A percentile compares a stretch with the other conserved stretches of the same genome.
These are phyloP conservation scores for Columba livia DNA, from an alignment of 2,113 vertebrate genomes.

Conservation along the genomic window DNA sequence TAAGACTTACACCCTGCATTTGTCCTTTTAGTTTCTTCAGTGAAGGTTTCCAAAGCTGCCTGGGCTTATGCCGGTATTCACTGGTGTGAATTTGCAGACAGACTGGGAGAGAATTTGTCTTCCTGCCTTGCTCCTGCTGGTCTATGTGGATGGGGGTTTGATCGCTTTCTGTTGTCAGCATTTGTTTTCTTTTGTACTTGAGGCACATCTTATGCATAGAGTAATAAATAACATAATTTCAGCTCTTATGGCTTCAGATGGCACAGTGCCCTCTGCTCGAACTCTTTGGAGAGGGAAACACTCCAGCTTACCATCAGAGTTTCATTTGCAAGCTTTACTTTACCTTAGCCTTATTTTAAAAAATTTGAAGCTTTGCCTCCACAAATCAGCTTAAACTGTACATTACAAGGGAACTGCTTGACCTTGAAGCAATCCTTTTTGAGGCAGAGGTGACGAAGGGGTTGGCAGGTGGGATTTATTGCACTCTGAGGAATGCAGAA, in stretches of 20 bases:
- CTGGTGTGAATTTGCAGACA: background rate
- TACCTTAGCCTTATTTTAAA: constrained; percentile 71
- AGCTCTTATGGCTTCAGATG: constrained; percentile 32
- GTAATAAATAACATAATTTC: constrained; percentile 43
- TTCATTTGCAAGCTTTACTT: constrained; percentile 71
- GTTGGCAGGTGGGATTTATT: constrained; percentile 69
- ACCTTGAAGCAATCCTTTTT: constrained; percentile 74
- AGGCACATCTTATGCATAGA: background rate
- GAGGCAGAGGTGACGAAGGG: constrained; percentile 65
- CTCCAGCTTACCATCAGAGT: constrained; percentile 54
- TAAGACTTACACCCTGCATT: background rate
- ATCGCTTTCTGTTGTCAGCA: constrained; percentile 33
- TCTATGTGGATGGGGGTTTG: background rate
- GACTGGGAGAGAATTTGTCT: background rate
- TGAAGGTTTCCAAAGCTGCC: background rate
- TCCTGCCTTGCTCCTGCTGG: background rate
- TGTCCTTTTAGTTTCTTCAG: background rate
- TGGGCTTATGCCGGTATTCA: background rate
- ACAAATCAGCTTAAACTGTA: constrained; percentile 77
- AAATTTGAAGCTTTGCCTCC: constrained; percentile 68
- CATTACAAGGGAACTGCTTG: constrained; percentile 68
- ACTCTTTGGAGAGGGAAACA: constrained; percentile 42
- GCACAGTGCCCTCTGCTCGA: constrained; percentile 50
- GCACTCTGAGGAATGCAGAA: constrained; percentile 38
- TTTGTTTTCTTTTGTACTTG: constrained; percentile 59